Conservation (phyloP, 2,888 invertebrate genomes). For the Chorisops tibialis region DNA sequence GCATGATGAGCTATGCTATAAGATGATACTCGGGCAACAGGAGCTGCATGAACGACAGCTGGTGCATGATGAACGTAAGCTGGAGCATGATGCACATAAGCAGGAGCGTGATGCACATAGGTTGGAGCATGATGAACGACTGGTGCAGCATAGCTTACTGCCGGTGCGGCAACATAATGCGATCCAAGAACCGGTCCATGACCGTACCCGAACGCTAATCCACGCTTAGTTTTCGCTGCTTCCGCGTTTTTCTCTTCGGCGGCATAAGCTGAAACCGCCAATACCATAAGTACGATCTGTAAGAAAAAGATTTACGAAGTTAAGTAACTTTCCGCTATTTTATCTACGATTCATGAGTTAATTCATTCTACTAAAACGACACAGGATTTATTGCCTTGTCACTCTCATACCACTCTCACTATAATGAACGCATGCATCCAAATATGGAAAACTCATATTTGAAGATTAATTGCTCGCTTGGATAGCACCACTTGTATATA, state of each 20-base stretch:
- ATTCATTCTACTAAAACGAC: no score
- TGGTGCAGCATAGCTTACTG: slow-evolving; percentile 2
- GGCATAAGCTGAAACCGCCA: slow-evolving; percentile 8
- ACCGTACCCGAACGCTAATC: slow-evolving; percentile 17
- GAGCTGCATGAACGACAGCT: slow-evolving; percentile 14
- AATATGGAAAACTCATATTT: no score
- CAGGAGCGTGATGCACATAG: slow-evolving; percentile 1
- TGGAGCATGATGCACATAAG: neutral
- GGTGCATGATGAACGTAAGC: slow-evolving; percentile 9
- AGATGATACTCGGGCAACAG: slow-evolving; percentile 5
- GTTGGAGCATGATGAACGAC: slow-evolving; percentile 9
- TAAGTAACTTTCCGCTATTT: neutral
- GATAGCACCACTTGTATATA: no score
- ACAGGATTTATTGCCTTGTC: no score
- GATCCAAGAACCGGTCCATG: slow-evolving; percentile 16
- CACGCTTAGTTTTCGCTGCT: slow-evolving; percentile 12
- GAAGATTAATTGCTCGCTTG: no score
- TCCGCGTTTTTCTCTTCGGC: slow-evolving; percentile 14
- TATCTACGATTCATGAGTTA: neutral
- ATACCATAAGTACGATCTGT: slow-evolving; percentile 9
- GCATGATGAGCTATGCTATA: slow-evolving; percentile 14
- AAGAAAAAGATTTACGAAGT: neutral
- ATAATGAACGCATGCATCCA: no score
- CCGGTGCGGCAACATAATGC: neutral
- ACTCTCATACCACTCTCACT: no score